Evolutionary conservation across 1,140 invertebrate genomes (phyloP), one percentile per base, ranked within the genome.

Genomic region (Caenorhabditis remanei): DNA sequence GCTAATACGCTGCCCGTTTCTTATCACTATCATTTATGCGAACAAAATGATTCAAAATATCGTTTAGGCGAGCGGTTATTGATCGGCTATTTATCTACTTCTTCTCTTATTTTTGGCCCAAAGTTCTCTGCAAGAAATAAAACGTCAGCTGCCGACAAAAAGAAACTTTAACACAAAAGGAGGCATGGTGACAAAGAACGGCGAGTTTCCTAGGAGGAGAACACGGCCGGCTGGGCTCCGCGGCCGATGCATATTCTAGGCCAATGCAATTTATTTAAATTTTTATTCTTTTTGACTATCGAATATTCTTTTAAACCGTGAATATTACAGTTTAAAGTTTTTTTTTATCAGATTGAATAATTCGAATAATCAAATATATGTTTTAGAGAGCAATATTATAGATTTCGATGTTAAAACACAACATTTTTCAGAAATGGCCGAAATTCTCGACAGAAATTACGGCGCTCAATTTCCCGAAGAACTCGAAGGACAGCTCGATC

Each of bases 381-480:
- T 32, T 32, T 32, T 32, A 32, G 32, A 32, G 2, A 0, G 32
- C 32, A 32, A 32, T 32, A 32, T 32, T 32, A 1, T 1, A 32
- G 32, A 32, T 32, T 32, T 32, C 32, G 32, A 32, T 32, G 32
- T 32, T 32, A 32, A 32, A 32, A 32, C 32, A 32, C 32, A 32
- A 1, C 32, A 32, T 41, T 41, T 41, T 67, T 40, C 55, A 46
- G 83, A 53, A 43, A 58, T 61, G 83, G 83, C 19, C 40, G 86
- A 87, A 43, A 53, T 87, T 24, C 86, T 87, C 4, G 79, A 87
- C n/a, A 19, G 71, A 32, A 71, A 2, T 16, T 61, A 43, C 53
- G 79, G 75, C 11, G 32, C 41, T 19, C 86, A 87, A 24, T 83
- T 56, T 71, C 86, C 86, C 5, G 86, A 87, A 55, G 86, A 87